Evolutionary conservation across 1,140 invertebrate genomes (phyloP).

Genomic region (Monomorium pharaonis): DNA sequence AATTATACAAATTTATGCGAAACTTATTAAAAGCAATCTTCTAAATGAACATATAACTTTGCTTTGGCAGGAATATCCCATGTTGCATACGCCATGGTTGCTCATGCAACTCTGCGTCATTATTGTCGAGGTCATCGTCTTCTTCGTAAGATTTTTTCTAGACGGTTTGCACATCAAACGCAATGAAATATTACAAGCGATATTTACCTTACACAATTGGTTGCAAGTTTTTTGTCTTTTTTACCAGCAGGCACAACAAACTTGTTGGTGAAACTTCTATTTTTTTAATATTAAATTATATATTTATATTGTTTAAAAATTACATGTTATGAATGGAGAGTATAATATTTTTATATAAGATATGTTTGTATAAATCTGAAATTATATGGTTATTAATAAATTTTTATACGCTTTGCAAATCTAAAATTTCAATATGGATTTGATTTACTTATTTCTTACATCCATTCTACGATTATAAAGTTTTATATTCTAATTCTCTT

Average conservation of each 20-base stretch:
- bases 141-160: constrained; percentile 78
- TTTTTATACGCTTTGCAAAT: no score
- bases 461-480: neutral
- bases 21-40: neutral
- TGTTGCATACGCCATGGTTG: constrained; percentile 83
- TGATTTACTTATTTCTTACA: no score
- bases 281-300: constrained; percentile 10
- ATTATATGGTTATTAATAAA: no score
- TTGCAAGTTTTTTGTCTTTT: constrained; percentile 84
- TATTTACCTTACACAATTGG: constrained; percentile 81
- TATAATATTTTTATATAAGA: neutral
- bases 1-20: neutral
- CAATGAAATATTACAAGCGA: constrained; percentile 79
- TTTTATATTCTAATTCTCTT: neutral
- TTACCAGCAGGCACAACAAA: constrained; percentile 71
- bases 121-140: constrained; percentile 81
- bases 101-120: constrained; percentile 83
- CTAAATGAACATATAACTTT: constrained; percentile 2
- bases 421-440: no score
- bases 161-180: constrained; percentile 80
- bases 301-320: constrained; percentile 1
- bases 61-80: constrained; percentile 79
- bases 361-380: neutral
- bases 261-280: no score
- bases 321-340: neutral